phyloP scores from a whole-genome alignment of 2,113 vertebrate genomes.

The Lipotes vexillifer region DNA sequence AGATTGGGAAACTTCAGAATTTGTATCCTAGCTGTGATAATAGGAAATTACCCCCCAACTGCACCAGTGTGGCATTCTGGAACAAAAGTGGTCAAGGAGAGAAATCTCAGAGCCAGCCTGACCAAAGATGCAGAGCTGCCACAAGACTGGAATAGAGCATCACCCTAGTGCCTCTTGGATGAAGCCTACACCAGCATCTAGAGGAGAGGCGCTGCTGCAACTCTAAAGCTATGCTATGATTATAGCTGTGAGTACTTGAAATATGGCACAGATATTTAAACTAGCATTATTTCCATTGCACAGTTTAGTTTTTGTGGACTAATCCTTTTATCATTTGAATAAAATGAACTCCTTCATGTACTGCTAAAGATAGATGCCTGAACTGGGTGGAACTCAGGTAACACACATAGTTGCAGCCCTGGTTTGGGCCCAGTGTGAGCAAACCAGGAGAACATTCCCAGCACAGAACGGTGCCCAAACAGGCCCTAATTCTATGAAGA shows the following conservation, averaged over 20 bases:
- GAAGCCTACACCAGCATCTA: background rate
- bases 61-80: background rate
- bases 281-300: background rate
- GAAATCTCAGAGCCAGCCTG: background rate
- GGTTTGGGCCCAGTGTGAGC: background rate
- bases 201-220: background rate
- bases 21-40: background rate
- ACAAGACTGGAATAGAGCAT: fast-evolving
- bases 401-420: background rate
- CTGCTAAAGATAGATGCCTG: background rate
- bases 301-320: background rate
- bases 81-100: background rate
- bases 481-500: background rate
- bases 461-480: background rate
- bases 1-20: background rate
- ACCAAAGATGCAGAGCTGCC: background rate
- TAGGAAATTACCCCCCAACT: fast-evolving
- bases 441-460: background rate
- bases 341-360: background rate
- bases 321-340: background rate
- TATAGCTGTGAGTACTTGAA: background rate
- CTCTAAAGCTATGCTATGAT: background rate
- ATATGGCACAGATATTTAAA: background rate
- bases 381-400: background rate
- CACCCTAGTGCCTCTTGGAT: background rate